Evolutionary conservation across 2,888 invertebrate genomes (phyloP), one percentile per base, ranked within the genome.

Genomic region (Caradrina clavipalpis): DNA sequence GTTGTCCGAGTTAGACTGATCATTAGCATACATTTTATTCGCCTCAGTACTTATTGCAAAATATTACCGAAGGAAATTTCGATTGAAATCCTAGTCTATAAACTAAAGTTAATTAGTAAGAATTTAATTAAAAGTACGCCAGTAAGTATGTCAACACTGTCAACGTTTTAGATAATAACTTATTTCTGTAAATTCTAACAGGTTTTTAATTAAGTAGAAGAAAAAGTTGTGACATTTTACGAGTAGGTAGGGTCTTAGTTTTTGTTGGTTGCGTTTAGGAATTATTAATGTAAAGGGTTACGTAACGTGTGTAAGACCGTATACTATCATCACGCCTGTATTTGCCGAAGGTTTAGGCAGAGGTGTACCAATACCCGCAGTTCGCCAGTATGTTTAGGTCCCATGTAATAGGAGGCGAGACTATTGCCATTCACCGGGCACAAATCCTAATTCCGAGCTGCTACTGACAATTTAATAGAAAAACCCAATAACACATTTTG

Each of bases 271-370:
- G 54, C 67, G 67, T 75, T 74, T 74, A 64, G 56, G 64, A 65
- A 61, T 80, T 70, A 73, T 71, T 83, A 78, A 79, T 78, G 62
- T 80, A 79, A 73, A 83, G 82, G 81, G 83, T 83, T 82, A 83
- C 86, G 54, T 62, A 54, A 83, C 86, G 86, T 90, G 89, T 87
- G 89, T 90, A 89, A 87, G 81, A 91, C 90, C 85, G n/a, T n/a
- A n/a, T n/a, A n/a, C n/a, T n/a, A n/a, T n/a, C n/a, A n/a, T n/a
- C n/a, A n/a, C n/a, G n/a, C n/a, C n/a, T n/a, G n/a, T n/a, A n/a
- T n/a, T n/a, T n/a, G n/a, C n/a, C n/a, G n/a, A n/a, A n/a, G n/a
- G n/a, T n/a, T n/a, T n/a, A n/a, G n/a, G n/a, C n/a, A n/a, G n/a
- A n/a, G n/a, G n/a, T n/a, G n/a, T n/a, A n/a, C n/a, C n/a, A n/a